phyloP scores from a whole-genome alignment of 2,797 vertebrate genomes.

The Chaetodon trifasciatus region DNA sequence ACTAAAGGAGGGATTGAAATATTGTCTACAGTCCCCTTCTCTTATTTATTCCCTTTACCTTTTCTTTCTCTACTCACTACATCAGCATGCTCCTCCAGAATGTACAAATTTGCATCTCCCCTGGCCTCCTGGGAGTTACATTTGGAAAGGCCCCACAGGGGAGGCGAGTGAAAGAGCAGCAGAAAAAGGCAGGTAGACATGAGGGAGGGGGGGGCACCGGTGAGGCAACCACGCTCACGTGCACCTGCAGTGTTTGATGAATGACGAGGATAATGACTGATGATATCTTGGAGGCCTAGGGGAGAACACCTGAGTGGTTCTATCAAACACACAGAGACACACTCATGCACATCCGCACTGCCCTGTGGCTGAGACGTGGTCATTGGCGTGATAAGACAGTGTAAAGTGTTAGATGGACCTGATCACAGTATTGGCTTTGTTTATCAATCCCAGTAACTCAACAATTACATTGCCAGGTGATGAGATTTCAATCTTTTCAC shows the following conservation, averaged over 20 bases:
- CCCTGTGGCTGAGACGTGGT: slow-evolving; percentile 46
- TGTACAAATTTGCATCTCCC: slow-evolving; percentile 67
- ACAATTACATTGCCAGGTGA: slow-evolving; percentile 52
- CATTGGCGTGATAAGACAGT: slow-evolving; percentile 53
- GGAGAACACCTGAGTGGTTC: slow-evolving; percentile 85
- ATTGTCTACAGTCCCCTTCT: slow-evolving; percentile 1
- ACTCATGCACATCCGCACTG: slow-evolving; percentile 27
- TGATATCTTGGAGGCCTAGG: slow-evolving; percentile 79
- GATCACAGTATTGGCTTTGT: slow-evolving; percentile 55
- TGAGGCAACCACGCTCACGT: slow-evolving; percentile 58
- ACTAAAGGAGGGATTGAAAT: slow-evolving; percentile 28
- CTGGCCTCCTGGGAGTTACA: slow-evolving; percentile 55
- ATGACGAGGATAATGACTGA: slow-evolving; percentile 85
- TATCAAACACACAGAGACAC: slow-evolving; percentile 55
- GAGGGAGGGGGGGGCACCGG: background rate
- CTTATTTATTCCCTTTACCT: slow-evolving; percentile 48
- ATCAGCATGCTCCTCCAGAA: slow-evolving; percentile 57
- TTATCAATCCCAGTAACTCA: slow-evolving; percentile 53
- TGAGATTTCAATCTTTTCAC: slow-evolving; percentile 5
- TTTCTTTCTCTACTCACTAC: slow-evolving; percentile 35
- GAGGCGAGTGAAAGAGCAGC: slow-evolving; percentile 57
- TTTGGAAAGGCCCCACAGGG: slow-evolving; percentile 62
- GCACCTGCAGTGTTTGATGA: slow-evolving; percentile 82
- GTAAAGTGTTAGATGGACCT: slow-evolving; percentile 63
- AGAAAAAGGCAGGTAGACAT: slow-evolving; percentile 50